These are phyloP conservation scores for rat (Rattus norvegicus) DNA, from an alignment of 2,113 vertebrate species.

Conservation along the genomic window DNA sequence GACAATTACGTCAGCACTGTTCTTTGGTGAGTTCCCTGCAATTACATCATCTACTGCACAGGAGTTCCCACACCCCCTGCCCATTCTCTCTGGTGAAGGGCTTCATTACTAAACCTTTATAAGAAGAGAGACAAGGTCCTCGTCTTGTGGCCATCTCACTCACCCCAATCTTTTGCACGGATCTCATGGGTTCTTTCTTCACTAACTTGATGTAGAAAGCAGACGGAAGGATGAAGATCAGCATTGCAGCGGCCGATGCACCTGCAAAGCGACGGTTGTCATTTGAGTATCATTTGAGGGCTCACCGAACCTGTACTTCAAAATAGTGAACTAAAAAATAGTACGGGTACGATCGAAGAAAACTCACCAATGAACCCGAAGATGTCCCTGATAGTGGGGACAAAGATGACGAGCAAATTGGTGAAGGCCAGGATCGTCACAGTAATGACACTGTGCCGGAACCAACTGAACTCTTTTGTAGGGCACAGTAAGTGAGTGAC, in stretches of 20 bases:
- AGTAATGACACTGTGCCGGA: constrained; percentile 93
- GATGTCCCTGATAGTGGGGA: constrained; percentile 96
- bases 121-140: not conserved
- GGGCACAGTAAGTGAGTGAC: constrained; percentile 92
- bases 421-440: constrained; percentile 88
- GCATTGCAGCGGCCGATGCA: constrained; percentile 96
- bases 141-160: constrained; percentile 62
- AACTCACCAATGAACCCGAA: constrained; percentile 96
- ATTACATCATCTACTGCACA: not conserved
- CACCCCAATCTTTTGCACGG: constrained; percentile 97
- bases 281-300: constrained; percentile 43
- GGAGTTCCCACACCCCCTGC: not conserved
- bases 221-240: constrained; percentile 98
- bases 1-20: accelerated
- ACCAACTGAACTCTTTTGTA: constrained; percentile 94
- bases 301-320: not conserved
- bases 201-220: constrained; percentile 98
- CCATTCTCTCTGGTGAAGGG: not conserved
- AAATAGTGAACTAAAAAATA: too few species aligned
- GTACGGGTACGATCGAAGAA: not conserved
- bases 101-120: not conserved
- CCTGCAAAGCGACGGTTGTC: constrained; percentile 84
- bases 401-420: constrained; percentile 95
- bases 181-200: constrained; percentile 96
- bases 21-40: not conserved